Percentiles rank a stretch among this genome's conserved stretches.
These are phyloP conservation scores for Eurosta solidaginis DNA, from an alignment of 1,140 invertebrate genomes.

Conservation along the genomic window DNA sequence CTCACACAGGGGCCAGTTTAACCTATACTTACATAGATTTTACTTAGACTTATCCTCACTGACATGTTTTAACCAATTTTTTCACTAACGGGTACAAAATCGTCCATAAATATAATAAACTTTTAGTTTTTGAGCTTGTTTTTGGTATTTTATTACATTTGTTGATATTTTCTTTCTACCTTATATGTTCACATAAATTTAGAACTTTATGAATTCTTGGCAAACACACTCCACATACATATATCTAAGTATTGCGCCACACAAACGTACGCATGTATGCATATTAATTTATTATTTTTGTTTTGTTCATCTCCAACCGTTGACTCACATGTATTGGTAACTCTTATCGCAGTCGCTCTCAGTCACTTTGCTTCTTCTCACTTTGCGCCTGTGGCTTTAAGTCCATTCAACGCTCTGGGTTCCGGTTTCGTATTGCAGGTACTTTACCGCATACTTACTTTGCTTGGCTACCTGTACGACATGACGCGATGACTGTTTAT, in stretches of 20 bases:
- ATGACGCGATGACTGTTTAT: background rate
- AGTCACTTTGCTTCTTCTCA: background rate
- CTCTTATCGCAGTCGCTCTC: background rate
- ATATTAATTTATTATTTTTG: background rate
- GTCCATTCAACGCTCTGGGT: no score
- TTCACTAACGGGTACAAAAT: background rate
- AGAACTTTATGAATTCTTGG: background rate
- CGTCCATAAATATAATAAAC: background rate
- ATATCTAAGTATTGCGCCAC: no score
- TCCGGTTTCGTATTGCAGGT: background rate
- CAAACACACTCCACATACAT: background rate
- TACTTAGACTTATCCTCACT: no score
- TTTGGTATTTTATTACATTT: background rate
- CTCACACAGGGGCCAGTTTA: no score
- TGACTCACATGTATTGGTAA: background rate
- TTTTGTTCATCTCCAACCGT: no score
- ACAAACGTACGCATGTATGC: background rate
- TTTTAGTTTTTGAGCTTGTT: background rate
- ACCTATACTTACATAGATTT: no score
- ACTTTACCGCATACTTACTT: background rate
- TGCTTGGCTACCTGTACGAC: background rate
- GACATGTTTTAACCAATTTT: no score
- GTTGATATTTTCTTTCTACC: background rate
- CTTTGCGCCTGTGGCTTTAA: no score
- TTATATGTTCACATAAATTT: conserved; percentile 10